These are phyloP conservation scores for Neoitamus cyanurus DNA, from an alignment of 2,888 invertebrate species.

Conservation along the genomic window DNA sequence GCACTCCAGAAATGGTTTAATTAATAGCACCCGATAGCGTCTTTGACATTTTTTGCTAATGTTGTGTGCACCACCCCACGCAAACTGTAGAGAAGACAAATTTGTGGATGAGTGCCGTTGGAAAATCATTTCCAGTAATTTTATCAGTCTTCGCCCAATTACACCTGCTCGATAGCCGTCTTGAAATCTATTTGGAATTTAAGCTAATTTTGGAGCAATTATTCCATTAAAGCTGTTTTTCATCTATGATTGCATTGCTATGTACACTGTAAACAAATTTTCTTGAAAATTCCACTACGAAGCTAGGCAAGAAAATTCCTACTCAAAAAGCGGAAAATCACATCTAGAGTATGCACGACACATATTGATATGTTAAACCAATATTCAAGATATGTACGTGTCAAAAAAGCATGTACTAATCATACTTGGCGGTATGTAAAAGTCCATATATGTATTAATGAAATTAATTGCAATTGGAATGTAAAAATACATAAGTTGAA, in stretches of 20 bases:
- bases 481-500: too few species aligned
- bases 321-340: too few species aligned
- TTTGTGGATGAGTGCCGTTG: neutral
- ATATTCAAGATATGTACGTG: too few species aligned
- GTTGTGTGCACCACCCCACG: too few species aligned
- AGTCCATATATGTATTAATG: too few species aligned
- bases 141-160: neutral
- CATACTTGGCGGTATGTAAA: too few species aligned
- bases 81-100: neutral
- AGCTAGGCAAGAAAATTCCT: too few species aligned
- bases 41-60: slow-evolving; percentile 9
- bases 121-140: neutral
- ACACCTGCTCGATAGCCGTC: neutral
- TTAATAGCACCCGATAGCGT: slow-evolving; percentile 20
- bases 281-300: too few species aligned
- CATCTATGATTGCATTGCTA: neutral
- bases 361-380: too few species aligned
- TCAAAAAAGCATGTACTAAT: too few species aligned
- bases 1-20: slow-evolving; percentile 25
- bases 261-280: neutral
- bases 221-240: neutral
- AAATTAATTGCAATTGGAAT: too few species aligned
- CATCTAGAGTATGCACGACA: too few species aligned
- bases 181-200: neutral
- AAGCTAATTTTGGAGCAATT: neutral